A percentile compares a stretch with the other conserved stretches of the same genome.
These are phyloP conservation scores for Criorhina ranunculi DNA, from an alignment of 2,888 invertebrate species.

Conservation along the genomic window DNA sequence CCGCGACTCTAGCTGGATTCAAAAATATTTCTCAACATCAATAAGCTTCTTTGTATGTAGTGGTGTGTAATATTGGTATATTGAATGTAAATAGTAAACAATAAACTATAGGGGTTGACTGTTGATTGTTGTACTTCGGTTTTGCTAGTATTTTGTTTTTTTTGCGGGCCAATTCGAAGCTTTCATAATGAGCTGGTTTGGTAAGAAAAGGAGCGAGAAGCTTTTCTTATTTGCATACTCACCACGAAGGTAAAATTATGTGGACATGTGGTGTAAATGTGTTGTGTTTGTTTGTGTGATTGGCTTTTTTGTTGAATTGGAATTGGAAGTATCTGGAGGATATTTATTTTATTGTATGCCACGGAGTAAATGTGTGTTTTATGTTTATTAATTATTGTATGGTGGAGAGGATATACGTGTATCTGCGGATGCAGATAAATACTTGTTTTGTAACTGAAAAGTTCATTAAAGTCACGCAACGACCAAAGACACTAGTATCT, in stretches of 20 bases:
- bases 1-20: constrained; percentile 17
- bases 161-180: constrained; percentile 32
- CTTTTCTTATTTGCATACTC: constrained; percentile 49
- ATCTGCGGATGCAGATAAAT: background rate
- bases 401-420: background rate
- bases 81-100: constrained; percentile 46
- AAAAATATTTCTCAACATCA: constrained; percentile 50
- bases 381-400: constrained; percentile 9
- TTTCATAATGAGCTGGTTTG: constrained; percentile 65
- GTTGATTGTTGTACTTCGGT: constrained; percentile 46
- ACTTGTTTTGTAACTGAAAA: constrained; percentile 6
- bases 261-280: background rate
- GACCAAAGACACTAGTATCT: background rate
- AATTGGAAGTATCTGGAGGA: constrained; percentile 22
- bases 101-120: constrained; percentile 26
- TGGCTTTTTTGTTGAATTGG: constrained; percentile 5
- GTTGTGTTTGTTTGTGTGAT: background rate
- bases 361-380: constrained; percentile 3
- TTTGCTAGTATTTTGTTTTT: constrained; percentile 40
- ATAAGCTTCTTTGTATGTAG: constrained; percentile 39
- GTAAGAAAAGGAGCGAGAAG: constrained; percentile 62
- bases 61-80: constrained; percentile 23
- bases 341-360: background rate
- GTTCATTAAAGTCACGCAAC: constrained; percentile 39
- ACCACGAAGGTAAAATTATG: constrained; percentile 26